Evolutionary conservation across 2,888 invertebrate species (phyloP).

Genomic region (Agrilus biguttatus): DNA sequence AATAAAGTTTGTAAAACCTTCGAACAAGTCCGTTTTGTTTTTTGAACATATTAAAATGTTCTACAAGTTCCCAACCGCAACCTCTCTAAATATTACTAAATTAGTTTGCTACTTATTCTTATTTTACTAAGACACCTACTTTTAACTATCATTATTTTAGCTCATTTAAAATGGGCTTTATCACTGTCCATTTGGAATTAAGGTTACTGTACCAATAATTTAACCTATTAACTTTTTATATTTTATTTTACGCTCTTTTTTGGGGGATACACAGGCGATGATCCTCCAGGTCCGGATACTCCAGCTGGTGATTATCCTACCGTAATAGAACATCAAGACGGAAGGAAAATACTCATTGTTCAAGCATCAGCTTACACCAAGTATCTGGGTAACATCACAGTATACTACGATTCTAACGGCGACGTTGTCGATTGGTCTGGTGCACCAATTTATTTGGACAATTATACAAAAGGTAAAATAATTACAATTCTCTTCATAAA

Average conservation of each 20-base stretch:
- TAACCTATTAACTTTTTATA: no score
- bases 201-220: no score
- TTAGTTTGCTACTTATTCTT: no score
- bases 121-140: no score
- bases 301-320: conserved; percentile 56
- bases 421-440: conserved; percentile 50
- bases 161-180: no score
- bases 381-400: conserved; percentile 63
- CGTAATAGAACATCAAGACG: conserved; percentile 40
- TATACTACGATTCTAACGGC: conserved; percentile 54
- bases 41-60: no score
- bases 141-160: no score
- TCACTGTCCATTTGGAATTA: no score
- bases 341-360: conserved; percentile 47
- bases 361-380: conserved; percentile 60
- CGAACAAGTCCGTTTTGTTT: no score
- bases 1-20: no score
- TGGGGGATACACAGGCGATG: conserved; percentile 4
- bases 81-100: no score
- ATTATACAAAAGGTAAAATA: conserved; percentile 43
- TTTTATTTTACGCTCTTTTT: neutral
- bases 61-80: no score
- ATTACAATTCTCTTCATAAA: neutral
- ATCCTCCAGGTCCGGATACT: conserved; percentile 35
- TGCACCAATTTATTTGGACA: conserved; percentile 52